Conservation (phyloP, 2,888 invertebrate genomes). For the Ormia ochracea region DNA sequence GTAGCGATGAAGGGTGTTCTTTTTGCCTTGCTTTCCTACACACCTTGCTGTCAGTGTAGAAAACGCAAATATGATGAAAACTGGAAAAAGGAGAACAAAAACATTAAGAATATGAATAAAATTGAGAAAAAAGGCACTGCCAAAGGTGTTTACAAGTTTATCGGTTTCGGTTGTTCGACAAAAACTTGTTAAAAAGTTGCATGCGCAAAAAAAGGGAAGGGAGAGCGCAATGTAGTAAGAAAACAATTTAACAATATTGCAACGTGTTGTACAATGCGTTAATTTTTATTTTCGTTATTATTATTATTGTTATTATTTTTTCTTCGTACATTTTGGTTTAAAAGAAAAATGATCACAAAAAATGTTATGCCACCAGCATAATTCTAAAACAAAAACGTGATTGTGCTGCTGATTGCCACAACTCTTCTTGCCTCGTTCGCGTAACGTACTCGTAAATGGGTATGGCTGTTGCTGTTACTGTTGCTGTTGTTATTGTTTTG, state of each 20-base stretch:
- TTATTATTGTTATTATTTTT: too few species aligned
- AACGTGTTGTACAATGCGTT: conserved; percentile 62
- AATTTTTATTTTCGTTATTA: conserved; percentile 43
- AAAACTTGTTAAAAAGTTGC: conserved; percentile 62
- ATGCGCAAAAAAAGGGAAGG: conserved; percentile 22
- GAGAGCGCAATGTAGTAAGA: neutral
- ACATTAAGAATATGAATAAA: neutral
- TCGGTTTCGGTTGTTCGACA: conserved; percentile 57
- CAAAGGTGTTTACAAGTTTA: conserved; percentile 63
- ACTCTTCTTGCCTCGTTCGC: neutral
- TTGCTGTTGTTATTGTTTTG: conserved; percentile 24
- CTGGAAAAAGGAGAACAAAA: conserved; percentile 15
- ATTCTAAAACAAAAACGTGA: conserved; percentile 60
- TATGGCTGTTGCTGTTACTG: neutral
- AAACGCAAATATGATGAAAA: conserved; percentile 47
- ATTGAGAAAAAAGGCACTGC: conserved; percentile 29
- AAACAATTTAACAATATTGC: conserved; percentile 61
- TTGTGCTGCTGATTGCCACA: conserved; percentile 61
- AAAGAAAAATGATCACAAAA: conserved; percentile 39
- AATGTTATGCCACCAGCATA: conserved; percentile 61
- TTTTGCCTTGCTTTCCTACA: neutral
- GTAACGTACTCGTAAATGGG: neutral
- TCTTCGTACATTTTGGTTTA: conserved; percentile 3
- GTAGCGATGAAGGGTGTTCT: too few species aligned
- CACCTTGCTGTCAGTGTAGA: conserved; percentile 39